A percentile compares a stretch with the other conserved stretches of the same genome.
Evolutionary conservation across 2,797 vertebrate genomes (phyloP).

Genomic region (Aulostomus chinensis): DNA sequence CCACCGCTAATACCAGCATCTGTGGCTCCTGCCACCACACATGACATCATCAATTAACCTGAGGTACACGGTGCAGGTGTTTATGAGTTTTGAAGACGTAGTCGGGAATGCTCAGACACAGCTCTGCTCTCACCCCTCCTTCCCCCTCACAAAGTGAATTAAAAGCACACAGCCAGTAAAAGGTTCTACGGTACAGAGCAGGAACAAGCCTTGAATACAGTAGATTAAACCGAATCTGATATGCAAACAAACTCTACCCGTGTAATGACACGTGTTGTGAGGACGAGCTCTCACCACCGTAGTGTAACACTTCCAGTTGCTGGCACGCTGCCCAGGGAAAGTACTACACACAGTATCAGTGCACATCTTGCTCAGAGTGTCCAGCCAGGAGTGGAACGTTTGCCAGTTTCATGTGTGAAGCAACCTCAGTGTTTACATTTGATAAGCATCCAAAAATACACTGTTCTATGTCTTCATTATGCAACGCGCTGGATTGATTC

Average conservation of each 20-base stretch:
- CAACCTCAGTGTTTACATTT: background rate
- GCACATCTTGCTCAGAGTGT: background rate
- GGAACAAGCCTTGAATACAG: background rate
- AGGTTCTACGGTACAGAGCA: background rate
- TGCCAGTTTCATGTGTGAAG: background rate
- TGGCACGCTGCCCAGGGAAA: conserved; percentile 1
- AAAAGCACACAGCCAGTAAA: background rate
- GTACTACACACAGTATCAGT: background rate
- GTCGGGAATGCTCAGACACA: too few species aligned
- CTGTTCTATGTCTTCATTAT: too few species aligned
- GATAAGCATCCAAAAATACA: background rate
- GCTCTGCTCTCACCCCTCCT: too few species aligned
- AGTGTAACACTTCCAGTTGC: background rate
- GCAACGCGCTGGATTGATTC: too few species aligned
- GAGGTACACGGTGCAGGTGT: too few species aligned
- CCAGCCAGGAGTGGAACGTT: background rate
- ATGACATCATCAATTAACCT: too few species aligned
- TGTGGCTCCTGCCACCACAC: too few species aligned
- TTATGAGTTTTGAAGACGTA: too few species aligned
- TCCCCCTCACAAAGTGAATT: background rate
- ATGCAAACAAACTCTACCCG: background rate
- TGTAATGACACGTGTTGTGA: background rate
- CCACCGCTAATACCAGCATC: too few species aligned
- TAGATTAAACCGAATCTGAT: background rate
- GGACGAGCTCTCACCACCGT: background rate